phyloP scores from a whole-genome alignment of 2,113 vertebrate species.

The Muscicapa adusta region DNA sequence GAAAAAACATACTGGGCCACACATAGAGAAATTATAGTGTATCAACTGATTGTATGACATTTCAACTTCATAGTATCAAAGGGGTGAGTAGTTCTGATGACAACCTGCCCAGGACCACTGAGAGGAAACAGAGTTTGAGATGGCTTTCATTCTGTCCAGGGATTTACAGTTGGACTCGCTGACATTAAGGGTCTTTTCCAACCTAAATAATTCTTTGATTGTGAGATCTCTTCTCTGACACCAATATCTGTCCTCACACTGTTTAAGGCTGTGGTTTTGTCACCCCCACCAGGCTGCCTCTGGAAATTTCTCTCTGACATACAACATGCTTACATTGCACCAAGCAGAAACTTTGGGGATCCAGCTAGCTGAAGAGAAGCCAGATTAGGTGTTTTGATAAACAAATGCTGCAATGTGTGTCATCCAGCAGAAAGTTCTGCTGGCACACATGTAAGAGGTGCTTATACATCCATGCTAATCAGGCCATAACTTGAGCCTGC shows the following conservation, averaged over 20 bases:
- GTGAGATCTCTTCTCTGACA: background rate
- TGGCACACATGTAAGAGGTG: background rate
- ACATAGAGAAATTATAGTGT: background rate
- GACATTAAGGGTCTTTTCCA: background rate
- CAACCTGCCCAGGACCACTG: background rate
- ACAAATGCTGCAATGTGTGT: background rate
- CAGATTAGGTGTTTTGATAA: background rate
- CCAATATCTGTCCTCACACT: accelerated
- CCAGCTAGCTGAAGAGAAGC: background rate
- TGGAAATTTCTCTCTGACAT: background rate
- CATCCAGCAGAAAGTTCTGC: background rate
- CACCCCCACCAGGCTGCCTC: background rate
- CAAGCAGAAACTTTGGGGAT: background rate
- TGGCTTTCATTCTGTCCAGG: background rate
- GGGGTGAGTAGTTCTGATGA: background rate
- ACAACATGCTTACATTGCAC: background rate
- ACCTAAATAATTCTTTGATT: background rate
- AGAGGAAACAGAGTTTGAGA: background rate
- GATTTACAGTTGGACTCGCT: background rate
- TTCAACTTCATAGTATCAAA: background rate
- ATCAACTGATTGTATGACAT: background rate
- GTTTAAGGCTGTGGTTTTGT: background rate
- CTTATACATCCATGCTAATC: background rate
- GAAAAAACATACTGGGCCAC: background rate
- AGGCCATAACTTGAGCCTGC: background rate